Conservation (phyloP, 2,888 invertebrate genomes). For the Pachydiplax longipennis region DNA sequence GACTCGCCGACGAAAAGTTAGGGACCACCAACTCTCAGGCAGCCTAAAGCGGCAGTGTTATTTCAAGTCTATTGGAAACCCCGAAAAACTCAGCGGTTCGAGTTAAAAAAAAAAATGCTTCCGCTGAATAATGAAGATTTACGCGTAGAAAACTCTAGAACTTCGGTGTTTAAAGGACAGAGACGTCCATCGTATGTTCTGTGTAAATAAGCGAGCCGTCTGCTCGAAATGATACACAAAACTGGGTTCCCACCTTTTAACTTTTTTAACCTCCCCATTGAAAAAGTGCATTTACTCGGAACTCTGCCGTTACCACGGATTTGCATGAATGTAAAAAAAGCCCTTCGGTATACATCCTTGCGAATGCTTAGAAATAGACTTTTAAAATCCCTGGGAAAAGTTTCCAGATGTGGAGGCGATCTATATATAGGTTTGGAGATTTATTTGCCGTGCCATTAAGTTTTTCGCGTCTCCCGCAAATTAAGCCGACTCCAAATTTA, state of each 20-base stretch:
- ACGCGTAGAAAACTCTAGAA: neutral
- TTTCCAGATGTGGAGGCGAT: neutral
- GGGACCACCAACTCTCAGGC: neutral
- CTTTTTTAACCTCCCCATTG: neutral
- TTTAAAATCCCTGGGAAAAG: neutral
- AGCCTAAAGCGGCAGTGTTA: neutral
- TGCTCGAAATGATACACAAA: neutral
- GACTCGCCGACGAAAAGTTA: neutral
- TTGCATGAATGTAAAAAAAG: neutral
- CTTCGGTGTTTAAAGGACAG: neutral
- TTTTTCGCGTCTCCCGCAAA: neutral
- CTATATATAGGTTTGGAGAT: neutral
- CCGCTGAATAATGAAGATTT: neutral
- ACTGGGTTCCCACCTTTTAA: neutral
- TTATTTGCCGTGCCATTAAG: neutral
- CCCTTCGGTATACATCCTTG: neutral
- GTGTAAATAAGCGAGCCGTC: neutral
- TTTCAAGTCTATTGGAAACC: neutral
- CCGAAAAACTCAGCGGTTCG: neutral
- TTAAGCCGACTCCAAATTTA: neutral
- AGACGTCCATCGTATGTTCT: neutral
- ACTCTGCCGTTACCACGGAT: neutral
- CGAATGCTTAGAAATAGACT: neutral
- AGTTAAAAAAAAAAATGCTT: neutral
- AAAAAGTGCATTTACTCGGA: neutral